These are phyloP conservation scores for Gracilinanus agilis DNA, from an alignment of 2,113 vertebrate genomes.

Conservation along the genomic window DNA sequence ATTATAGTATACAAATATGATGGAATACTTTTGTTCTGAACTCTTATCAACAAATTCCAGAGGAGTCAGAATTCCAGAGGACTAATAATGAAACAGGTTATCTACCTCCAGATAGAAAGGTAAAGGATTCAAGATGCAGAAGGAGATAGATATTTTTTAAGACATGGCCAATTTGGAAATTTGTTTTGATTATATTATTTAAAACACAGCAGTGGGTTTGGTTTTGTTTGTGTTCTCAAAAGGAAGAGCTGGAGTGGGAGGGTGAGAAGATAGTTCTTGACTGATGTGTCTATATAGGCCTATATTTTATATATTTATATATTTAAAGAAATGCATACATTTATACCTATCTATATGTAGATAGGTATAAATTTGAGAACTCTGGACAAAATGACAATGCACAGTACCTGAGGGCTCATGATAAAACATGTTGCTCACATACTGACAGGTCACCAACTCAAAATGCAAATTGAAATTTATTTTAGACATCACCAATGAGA, in stretches of 20 bases:
- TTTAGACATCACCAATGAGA: not conserved
- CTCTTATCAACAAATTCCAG: too few species aligned
- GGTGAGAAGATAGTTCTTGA: too few species aligned
- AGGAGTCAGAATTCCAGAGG: too few species aligned
- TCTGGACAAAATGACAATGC: not conserved
- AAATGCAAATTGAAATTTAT: not conserved
- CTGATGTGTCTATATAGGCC: too few species aligned
- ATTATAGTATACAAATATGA: too few species aligned
- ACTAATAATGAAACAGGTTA: not conserved
- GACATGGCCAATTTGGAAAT: not conserved
- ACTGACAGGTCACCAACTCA: not conserved
- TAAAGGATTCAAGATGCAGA: not conserved
- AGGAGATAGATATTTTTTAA: not conserved
- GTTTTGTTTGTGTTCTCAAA: not conserved
- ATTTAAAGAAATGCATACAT: not conserved
- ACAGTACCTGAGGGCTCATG: not conserved
- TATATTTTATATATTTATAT: too few species aligned
- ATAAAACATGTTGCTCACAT: not conserved
- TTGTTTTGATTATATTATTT: not conserved
- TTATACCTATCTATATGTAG: too few species aligned
- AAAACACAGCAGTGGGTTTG: not conserved
- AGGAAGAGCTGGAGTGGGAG: too few species aligned
- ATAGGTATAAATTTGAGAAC: not conserved
- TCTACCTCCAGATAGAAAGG: not conserved
- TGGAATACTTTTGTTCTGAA: too few species aligned